A percentile compares a stretch with the other conserved stretches of the same genome.
Evolutionary conservation across 1,140 invertebrate species (phyloP).

Genomic region (Diploscapter pachys): DNA sequence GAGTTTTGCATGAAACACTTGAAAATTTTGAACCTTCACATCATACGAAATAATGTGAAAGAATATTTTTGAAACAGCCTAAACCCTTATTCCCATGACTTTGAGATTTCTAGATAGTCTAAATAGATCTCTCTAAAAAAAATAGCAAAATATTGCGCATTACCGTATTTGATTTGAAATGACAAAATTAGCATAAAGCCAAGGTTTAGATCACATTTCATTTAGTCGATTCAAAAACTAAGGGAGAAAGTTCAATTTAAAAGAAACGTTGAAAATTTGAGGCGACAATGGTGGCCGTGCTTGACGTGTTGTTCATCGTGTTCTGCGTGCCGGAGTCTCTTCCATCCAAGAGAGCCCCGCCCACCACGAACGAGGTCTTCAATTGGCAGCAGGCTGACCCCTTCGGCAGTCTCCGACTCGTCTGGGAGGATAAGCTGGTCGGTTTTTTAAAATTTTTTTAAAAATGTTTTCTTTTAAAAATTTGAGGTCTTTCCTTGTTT

Average conservation of each 20-base stretch:
- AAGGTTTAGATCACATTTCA: too few relatives aligned
- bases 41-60: too few relatives aligned
- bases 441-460: conserved; percentile 60
- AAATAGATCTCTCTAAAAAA: too few relatives aligned
- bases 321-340: conserved; percentile 95
- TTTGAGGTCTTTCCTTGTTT: background rate
- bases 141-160: too few relatives aligned
- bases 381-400: conserved; percentile 90
- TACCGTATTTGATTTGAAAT: too few relatives aligned
- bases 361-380: conserved; percentile 52
- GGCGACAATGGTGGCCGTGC: conserved; percentile 83
- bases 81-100: too few relatives aligned
- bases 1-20: too few relatives aligned
- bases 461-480: background rate
- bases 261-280: conserved; percentile 16
- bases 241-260: conserved; percentile 1
- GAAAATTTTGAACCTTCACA: too few relatives aligned
- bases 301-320: conserved; percentile 97
- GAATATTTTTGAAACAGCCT: too few relatives aligned
- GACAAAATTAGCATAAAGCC: too few relatives aligned
- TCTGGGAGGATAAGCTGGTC: conserved; percentile 91
- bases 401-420: conserved; percentile 83
- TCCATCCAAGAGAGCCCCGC: conserved; percentile 72
- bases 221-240: too few relatives aligned
- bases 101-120: too few relatives aligned